These are phyloP conservation scores for Noctua comes DNA, from an alignment of 2,888 invertebrate genomes.

Conservation along the genomic window DNA sequence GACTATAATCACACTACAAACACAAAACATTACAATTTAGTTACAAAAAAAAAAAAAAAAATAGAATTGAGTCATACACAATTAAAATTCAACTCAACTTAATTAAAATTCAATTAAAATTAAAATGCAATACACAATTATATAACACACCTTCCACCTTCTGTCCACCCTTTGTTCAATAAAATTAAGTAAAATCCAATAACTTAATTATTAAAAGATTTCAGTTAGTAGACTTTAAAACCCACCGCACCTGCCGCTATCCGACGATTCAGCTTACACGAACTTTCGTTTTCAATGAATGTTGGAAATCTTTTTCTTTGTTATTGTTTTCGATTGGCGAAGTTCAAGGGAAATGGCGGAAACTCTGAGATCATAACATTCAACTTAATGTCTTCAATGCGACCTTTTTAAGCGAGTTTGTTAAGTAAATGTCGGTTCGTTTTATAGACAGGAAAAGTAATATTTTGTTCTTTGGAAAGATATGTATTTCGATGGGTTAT, in stretches of 20 bases:
- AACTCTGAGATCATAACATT: constrained; percentile 60
- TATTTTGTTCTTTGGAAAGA: constrained; percentile 27
- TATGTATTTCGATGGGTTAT: not conserved
- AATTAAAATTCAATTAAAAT: no score
- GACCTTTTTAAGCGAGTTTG: constrained; percentile 56
- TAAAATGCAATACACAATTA: no score
- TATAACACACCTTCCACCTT: not conserved
- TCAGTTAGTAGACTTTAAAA: constrained; percentile 65
- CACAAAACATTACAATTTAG: no score
- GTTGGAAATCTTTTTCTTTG: constrained; percentile 87
- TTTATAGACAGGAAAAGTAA: constrained; percentile 44
- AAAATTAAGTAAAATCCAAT: constrained; percentile 5
- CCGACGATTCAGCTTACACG: constrained; percentile 67
- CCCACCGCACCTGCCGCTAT: constrained; percentile 79
- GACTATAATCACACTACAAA: no score
- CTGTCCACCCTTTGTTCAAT: constrained; percentile 3
- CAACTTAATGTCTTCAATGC: constrained; percentile 57
- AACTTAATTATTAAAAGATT: constrained; percentile 37
- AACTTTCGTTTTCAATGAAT: constrained; percentile 88
- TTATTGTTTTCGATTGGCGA: constrained; percentile 88
- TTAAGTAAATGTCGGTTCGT: constrained; percentile 48
- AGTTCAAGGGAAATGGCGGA: constrained; percentile 73
- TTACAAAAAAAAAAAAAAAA: no score
- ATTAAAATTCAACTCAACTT: no score
- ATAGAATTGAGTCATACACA: no score